Percentiles rank a stretch among this genome's conserved stretches.
Evolutionary conservation across 1,140 invertebrate genomes (phyloP).

Genomic region (Proales similis): DNA sequence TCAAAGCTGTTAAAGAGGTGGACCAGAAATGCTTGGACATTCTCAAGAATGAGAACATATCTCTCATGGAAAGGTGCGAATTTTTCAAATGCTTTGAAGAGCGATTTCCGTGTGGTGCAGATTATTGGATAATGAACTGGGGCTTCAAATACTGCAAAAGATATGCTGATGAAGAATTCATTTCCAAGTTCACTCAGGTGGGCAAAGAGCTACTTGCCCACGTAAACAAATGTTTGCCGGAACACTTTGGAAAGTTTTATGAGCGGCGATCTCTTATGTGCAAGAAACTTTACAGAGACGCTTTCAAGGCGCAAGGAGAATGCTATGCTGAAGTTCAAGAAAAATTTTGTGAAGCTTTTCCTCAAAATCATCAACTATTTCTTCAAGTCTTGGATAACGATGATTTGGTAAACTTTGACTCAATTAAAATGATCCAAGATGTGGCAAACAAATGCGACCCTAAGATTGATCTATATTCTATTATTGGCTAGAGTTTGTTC

Average conservation of each 20-base stretch:
- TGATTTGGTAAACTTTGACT: constrained; percentile 34
- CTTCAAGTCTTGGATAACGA: constrained; percentile 32
- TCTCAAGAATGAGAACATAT: not conserved
- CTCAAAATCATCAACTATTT: constrained; percentile 18
- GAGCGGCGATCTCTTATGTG: not conserved
- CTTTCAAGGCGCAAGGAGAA: constrained; percentile 26
- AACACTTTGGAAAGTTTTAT: constrained; percentile 16
- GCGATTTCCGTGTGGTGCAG: constrained; percentile 31
- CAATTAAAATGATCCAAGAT: constrained; percentile 33
- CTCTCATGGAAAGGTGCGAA: constrained; percentile 6
- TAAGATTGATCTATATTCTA: constrained; percentile 2
- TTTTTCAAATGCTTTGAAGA: constrained; percentile 37
- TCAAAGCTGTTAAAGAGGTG: not conserved
- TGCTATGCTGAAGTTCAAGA: constrained; percentile 21
- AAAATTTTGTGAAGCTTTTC: constrained; percentile 22
- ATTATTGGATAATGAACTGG: constrained; percentile 38
- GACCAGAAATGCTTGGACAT: constrained; percentile 5
- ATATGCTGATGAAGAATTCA: constrained; percentile 7
- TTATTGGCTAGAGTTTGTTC: no score
- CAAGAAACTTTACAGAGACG: constrained; percentile 12
- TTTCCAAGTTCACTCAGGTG: not conserved
- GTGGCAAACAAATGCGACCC: constrained; percentile 16
- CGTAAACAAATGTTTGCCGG: constrained; percentile 26
- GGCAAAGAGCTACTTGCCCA: constrained; percentile 12
- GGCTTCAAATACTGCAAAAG: constrained; percentile 34